Base-by-base conservation (phyloP, 64 coral and sea anemone genomes). In the Trachythela sp. region DNA sequence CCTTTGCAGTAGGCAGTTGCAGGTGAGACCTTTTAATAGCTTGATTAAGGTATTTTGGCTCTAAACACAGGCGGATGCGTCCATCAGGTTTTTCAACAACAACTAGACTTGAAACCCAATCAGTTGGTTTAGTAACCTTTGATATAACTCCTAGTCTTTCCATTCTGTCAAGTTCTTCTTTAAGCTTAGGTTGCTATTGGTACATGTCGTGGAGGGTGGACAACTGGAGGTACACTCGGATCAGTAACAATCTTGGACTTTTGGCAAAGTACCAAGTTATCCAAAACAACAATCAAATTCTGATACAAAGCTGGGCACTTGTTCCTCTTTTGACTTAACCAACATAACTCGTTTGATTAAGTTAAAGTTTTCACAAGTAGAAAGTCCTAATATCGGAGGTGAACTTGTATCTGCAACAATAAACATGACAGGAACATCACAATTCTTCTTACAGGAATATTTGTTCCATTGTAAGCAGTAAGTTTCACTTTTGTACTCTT, bases 111-210 rank as follows among this genome's bases (percentile, higher is more conserved):
- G 52, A 84, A n/a, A 93, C 92, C 92, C 87, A 93, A 84, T 93
- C 92, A 26, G 92, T 93, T 58, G 92, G 29, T 93, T 77, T 36
- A n/a, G 87, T 59, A 27, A 93, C 92, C 86, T 89, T 93, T 37
- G 48, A 70, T 31, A 93, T 86, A 35, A 89, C 88, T 14, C 48
- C 92, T 17, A 67, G 35, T 86, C 89, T 71, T 39, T 70, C 75
- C 39, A 89, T 29, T 36, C 67, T 84, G 6, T 89, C 92, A 6
- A 93, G 87, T 77, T 76, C 84, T 86, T 90, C 60, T 76, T 90
- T 70, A 20, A 93, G 39, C 86, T 86, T 89, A 0, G 86, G 86
- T 45, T 54, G 48, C 58, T 49, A 86, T 27, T 1, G 87, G 83
- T 17, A 93, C 48, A 31, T 75, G 83, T 6, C 42, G 42, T 45